These are phyloP conservation scores for Chondrilla cf. caribensis DNA, from an alignment of 37 sponge, comb jelly and placozoan genomes.

Conservation along the genomic window DNA sequence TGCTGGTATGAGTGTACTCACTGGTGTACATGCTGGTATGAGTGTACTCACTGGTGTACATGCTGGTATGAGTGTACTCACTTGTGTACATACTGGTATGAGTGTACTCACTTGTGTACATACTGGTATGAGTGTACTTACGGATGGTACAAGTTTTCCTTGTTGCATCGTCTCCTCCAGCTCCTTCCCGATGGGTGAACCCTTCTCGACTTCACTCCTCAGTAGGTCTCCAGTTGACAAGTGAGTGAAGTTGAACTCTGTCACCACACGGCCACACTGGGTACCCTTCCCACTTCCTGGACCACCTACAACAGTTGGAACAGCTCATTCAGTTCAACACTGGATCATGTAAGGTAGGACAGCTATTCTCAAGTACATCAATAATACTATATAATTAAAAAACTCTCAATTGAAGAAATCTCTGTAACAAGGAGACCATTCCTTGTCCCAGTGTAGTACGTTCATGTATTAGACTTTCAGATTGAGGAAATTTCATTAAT, in stretches of 20 bases:
- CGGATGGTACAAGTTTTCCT: conserved; percentile 70
- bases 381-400: neutral
- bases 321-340: neutral
- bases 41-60: no score
- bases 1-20: no score
- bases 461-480: no score
- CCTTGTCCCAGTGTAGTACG: no score
- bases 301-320: conserved; percentile 49
- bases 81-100: no score
- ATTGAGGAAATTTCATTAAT: no score
- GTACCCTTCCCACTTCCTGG: conserved; percentile 94
- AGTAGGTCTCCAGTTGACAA: conserved; percentile 88
- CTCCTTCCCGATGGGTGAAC: conserved; percentile 57
- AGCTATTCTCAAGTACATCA: neutral
- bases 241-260: conserved; percentile 66
- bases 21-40: no score
- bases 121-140: conserved; percentile 26
- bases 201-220: conserved; percentile 72
- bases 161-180: conserved; percentile 71
- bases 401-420: no score
- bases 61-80: no score
- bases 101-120: no score
- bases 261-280: conserved; percentile 62
- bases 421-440: no score
- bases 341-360: neutral